Evolutionary conservation across 2,888 invertebrate genomes (phyloP).

Genomic region (Boloria euphrosyne): DNA sequence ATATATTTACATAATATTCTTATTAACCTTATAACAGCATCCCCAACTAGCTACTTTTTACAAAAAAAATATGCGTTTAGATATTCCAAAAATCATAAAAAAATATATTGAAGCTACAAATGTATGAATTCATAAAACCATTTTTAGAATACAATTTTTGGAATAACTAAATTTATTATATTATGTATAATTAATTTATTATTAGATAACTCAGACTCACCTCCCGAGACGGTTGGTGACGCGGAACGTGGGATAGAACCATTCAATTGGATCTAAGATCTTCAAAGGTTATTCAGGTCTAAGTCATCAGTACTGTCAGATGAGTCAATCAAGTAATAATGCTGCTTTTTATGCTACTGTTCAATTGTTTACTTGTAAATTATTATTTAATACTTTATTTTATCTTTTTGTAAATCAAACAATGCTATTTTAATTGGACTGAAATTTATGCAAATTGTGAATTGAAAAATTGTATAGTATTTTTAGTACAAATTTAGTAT

Average conservation of each 20-base stretch:
- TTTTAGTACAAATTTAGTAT: too few relatives aligned
- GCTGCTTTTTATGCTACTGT: too few relatives aligned
- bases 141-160: neutral
- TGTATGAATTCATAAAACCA: neutral
- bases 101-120: neutral
- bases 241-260: conserved; percentile 62
- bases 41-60: conserved; percentile 9
- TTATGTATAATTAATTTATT: conserved; percentile 24
- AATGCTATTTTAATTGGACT: too few relatives aligned
- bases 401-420: too few relatives aligned
- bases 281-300: conserved; percentile 52
- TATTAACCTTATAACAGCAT: conserved; percentile 4
- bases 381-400: too few relatives aligned
- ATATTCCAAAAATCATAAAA: conserved; percentile 4
- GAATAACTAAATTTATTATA: conserved; percentile 23
- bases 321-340: conserved; percentile 4
- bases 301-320: conserved; percentile 32
- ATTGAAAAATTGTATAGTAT: too few relatives aligned
- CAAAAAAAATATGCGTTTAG: neutral
- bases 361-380: too few relatives aligned
- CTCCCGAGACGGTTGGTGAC: conserved; percentile 60
- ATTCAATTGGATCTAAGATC: conserved; percentile 53
- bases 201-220: conserved; percentile 62
- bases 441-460: too few relatives aligned
- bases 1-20: conserved; percentile 7